phyloP scores from a whole-genome alignment of 2,113 vertebrate genomes.

The Carollia perspicillata region DNA sequence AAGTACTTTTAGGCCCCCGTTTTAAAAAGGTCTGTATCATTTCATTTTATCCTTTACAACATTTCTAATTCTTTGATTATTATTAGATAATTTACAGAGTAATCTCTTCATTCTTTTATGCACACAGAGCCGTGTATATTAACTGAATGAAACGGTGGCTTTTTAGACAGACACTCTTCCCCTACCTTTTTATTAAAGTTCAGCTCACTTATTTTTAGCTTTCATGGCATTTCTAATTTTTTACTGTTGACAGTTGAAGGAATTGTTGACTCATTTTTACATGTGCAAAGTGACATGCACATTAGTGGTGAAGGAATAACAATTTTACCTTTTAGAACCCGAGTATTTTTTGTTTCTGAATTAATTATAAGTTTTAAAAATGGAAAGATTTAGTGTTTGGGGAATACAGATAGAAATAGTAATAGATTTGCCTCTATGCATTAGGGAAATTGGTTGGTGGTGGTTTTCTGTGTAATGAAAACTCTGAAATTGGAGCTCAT shows the following conservation, averaged over 20 bases:
- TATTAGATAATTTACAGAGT: constrained; percentile 14
- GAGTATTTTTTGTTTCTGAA: neutral
- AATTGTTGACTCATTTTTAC: neutral
- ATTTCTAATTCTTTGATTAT: constrained; percentile 20
- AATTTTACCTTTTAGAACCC: neutral
- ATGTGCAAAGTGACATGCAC: neutral
- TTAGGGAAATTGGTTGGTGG: neutral
- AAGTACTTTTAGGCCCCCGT: neutral
- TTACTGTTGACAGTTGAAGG: neutral
- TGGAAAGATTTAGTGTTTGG: neutral
- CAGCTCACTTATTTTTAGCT: neutral
- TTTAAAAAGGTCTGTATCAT: neutral
- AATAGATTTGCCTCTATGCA: neutral
- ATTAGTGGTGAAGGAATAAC: neutral
- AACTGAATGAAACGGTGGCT: neutral
- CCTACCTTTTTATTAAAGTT: neutral
- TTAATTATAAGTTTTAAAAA: neutral
- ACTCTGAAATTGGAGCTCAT: neutral
- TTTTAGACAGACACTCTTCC: neutral
- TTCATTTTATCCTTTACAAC: constrained; percentile 9
- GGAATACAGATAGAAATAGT: neutral
- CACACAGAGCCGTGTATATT: neutral
- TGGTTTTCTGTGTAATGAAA: neutral
- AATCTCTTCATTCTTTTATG: neutral
- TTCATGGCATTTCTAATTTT: neutral